Evolutionary conservation across 1,140 invertebrate genomes (phyloP), one percentile per base, ranked within the genome.

Genomic region (Ostrea denselamellosa): DNA sequence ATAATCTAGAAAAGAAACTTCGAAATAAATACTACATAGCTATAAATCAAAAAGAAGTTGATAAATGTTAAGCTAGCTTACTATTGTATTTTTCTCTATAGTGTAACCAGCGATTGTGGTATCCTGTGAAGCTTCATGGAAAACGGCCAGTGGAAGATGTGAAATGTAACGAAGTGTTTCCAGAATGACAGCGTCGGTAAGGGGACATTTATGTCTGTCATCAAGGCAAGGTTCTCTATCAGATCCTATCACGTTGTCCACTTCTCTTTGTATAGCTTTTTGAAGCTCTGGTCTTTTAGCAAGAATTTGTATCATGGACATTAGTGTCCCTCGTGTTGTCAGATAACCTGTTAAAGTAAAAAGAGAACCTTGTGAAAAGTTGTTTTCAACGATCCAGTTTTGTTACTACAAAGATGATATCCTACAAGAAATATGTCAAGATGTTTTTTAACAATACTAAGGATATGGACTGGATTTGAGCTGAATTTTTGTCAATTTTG

Each of bases 151-250:
- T 2, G 82, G 82, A 53, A 54, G 5, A 22, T 53, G 52, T 10
- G 82, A 83, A 52, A 54, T 83, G 17, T 83, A 83, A 52, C 82
- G 82, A 8, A 83, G 44, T 54, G 82, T 83, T 54, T 83, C 82
- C 19, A 83, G 8, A 10, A 83, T 22, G 19, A 83, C 82, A 0
- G 82, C 82, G 8, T 83, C 82, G 9, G n/a, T 9, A 12, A 53
- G n/a, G 8, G 34, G 44, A n/a, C 44, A 53, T 53, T 83, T 83
- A 17, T 52, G 9, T 10, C 82, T 51, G 52, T 83, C 82, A 12
- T 44, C 10, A 9, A 83, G 52, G 8, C 44, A 12, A n/a, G 82
- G 82, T 54, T 83, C 44, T 34, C 82, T 51, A 10, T 83, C 44
- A 51, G 8, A 19, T 52, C 82, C 82, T 10, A 54, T 53, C 9